A percentile compares a stretch with the other conserved stretches of the same genome.
Conservation (phyloP, 35 echinoderm and acorn worm genomes). For the Holothuria glaberrima region DNA sequence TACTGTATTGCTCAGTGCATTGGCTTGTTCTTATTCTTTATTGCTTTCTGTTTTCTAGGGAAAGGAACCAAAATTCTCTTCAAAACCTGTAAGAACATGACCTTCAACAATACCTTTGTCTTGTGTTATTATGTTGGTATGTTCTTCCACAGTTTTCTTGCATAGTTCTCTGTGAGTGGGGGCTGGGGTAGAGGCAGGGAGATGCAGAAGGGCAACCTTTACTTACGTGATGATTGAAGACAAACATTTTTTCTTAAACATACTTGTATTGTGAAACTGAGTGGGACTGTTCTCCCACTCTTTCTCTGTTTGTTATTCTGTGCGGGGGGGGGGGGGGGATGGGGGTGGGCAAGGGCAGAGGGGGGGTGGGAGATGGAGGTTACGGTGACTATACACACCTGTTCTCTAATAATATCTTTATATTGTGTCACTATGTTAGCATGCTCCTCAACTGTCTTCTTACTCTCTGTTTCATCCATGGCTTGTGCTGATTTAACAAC, state of each 20-base stretch:
- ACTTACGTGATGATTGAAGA: too few species aligned
- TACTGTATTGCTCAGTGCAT: too few species aligned
- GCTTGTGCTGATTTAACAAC: constrained; percentile 72
- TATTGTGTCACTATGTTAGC: constrained; percentile 96
- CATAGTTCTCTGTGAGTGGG: constrained; percentile 54
- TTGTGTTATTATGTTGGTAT: constrained; percentile 86
- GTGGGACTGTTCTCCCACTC: constrained; percentile 52
- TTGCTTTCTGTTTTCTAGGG: too few species aligned
- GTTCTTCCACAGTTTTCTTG: constrained; percentile 92
- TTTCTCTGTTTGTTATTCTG: constrained; percentile 82
- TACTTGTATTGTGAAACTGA: constrained; percentile 51
- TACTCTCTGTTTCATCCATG: constrained; percentile 77
- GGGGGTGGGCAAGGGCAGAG: constrained; percentile 28
- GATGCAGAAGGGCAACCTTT: too few species aligned
- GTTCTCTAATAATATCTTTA: constrained; percentile 92
- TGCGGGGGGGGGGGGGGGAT: constrained; percentile 47
- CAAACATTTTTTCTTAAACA: too few species aligned
- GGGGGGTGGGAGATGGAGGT: neutral
- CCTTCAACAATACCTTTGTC: constrained; percentile 88
- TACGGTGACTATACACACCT: constrained; percentile 66
- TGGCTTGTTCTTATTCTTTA: too few species aligned
- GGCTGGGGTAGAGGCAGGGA: constrained; percentile 40
- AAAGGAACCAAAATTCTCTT: neutral
- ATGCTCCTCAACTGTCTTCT: constrained; percentile 97
- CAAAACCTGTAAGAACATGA: constrained; percentile 44